Evolutionary conservation across 2,113 vertebrate genomes (phyloP), one percentile per base, ranked within the genome.

Genomic region (Ifrita kowaldi): DNA sequence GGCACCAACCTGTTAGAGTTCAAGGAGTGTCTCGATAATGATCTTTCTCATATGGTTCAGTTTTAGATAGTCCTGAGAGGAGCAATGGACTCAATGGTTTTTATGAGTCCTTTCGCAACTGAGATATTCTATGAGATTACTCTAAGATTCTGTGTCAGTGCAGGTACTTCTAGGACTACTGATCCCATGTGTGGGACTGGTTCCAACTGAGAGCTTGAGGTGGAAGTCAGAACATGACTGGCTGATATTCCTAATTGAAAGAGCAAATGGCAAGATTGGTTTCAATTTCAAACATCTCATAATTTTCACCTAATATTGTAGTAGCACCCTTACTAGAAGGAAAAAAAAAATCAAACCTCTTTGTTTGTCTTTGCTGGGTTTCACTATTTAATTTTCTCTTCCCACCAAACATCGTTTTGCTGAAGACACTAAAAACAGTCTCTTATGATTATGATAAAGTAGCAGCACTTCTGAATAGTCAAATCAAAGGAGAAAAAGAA

Each of bases 401-500:
- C 50, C 41, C 65, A 79, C 83, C 49, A 92, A 83, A 91, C 17
- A 89, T 39, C 5, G 0, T 86, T 91, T 89, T 92, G 59, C 71
- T 91, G 79, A 94, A 90, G 67, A 83, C 41, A 57, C 47, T 82
- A 92, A 94, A 97, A 97, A 89, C 33, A 23, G 24, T 91, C 68
- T 87, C 33, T 87, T 95, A 53, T 44, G 78, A 90, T 94, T 92
- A 91, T 74, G 85, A 95, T 87, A 89, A 95, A 93, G 46, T 67
- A 86, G 46, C 76, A 17, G 55, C 64, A 95, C 22, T 93, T 86
- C 68, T 93, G 86, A 95, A 96, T 92, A 97, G 93, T 90, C 92
- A 93, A 96, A 97, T 97, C 95, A 96, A 95, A 64, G 21, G 23
- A 17, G 60, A 92, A 90, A 90, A 75, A 78, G 26, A 88, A 78